These are phyloP conservation scores for Takifugu rubripes DNA, from an alignment of 2,797 vertebrate species.

Conservation along the genomic window DNA sequence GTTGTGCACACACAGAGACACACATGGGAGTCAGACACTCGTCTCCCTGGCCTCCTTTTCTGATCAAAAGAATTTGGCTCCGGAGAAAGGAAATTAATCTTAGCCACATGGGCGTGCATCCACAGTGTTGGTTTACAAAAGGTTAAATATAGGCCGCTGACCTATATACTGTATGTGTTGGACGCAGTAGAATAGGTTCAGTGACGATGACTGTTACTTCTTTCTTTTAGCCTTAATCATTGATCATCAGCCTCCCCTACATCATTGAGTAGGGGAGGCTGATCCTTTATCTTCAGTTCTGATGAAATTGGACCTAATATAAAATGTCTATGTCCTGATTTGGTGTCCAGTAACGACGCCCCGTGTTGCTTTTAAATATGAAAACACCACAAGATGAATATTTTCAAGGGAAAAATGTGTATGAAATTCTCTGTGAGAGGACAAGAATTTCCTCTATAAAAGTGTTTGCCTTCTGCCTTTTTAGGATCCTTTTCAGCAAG, in stretches of 20 bases:
- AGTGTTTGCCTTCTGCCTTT: conserved; percentile 7
- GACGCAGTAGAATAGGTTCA: conserved; percentile 3
- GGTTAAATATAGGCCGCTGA: conserved; percentile 58
- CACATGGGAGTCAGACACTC: conserved; percentile 37
- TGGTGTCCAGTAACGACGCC: too few relatives aligned
- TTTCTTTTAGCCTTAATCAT: conserved; percentile 14
- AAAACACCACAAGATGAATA: background rate
- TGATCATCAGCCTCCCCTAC: background rate
- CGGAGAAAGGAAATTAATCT: conserved; percentile 49
- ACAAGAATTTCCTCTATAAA: background rate
- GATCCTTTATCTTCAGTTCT: conserved; percentile 11
- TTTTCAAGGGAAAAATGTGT: too few relatives aligned
- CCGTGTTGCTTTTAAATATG: too few relatives aligned
- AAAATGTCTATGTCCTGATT: too few relatives aligned
- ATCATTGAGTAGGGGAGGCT: background rate
- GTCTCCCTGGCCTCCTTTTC: conserved; percentile 15
- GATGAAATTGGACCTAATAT: conserved; percentile 4
- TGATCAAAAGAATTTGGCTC: conserved; percentile 59
- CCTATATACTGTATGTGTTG: conserved; percentile 33
- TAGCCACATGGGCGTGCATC: conserved; percentile 8
- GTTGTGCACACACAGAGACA: conserved; percentile 37
- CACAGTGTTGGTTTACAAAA: conserved; percentile 12
- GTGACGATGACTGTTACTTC: conserved; percentile 16
- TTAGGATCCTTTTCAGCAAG: conserved; percentile 80
- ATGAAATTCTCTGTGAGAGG: too few relatives aligned